phyloP scores from a whole-genome alignment of 2,797 vertebrate species.

The Anableps anableps region DNA sequence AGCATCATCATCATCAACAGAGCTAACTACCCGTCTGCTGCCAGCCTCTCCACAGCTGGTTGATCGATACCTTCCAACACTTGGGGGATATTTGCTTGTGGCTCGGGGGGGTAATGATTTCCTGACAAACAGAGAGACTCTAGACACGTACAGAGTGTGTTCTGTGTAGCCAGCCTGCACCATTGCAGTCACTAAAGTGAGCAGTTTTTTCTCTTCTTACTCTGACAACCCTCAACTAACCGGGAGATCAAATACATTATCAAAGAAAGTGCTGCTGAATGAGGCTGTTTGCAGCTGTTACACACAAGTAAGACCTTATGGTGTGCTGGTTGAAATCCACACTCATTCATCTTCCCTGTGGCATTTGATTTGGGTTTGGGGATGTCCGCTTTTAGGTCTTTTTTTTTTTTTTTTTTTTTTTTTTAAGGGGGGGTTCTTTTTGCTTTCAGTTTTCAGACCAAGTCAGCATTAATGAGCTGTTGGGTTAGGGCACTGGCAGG shows the following conservation, averaged over 20 bases:
- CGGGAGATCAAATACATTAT: conserved; percentile 62
- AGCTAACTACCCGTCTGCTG: conserved; percentile 40
- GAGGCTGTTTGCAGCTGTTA: conserved; percentile 59
- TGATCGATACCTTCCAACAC: conserved; percentile 45
- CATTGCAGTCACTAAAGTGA: conserved; percentile 31
- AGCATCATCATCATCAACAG: conserved; percentile 39
- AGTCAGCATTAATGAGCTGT: conserved; percentile 55
- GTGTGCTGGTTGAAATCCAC: conserved; percentile 37
- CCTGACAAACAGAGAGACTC: conserved; percentile 63
- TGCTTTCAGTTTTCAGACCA: conserved; percentile 46
- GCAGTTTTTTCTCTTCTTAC: background rate
- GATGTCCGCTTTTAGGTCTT: conserved; percentile 43
- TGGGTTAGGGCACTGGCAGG: conserved; percentile 26
- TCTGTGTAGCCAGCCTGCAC: conserved; percentile 36
- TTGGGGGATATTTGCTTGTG: conserved; percentile 44
- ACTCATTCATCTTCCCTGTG: conserved; percentile 45
- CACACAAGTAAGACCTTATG: conserved; percentile 51
- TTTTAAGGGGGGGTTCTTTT: background rate
- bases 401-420: conserved; percentile 9
- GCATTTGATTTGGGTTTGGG: conserved; percentile 52
- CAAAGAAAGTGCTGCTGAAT: conserved; percentile 33
- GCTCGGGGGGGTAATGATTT: conserved; percentile 59
- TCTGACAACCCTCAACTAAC: conserved; percentile 43
- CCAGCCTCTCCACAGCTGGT: conserved; percentile 57
- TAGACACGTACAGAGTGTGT: conserved; percentile 38